phyloP scores from a whole-genome alignment of 2,797 vertebrate genomes.

The Melanotaenia parkinsoni region DNA sequence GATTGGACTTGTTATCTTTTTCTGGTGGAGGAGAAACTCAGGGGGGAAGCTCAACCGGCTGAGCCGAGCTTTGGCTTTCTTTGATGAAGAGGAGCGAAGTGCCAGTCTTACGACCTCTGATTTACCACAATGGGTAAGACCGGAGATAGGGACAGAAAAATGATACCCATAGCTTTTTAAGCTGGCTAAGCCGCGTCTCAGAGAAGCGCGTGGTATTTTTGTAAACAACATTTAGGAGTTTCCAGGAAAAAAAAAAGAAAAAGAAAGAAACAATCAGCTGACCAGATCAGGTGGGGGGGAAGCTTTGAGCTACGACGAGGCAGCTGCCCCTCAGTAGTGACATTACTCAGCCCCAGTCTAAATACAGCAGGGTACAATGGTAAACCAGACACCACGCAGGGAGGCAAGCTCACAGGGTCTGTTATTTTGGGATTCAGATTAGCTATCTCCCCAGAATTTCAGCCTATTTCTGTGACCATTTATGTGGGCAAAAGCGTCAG shows the following conservation, averaged over 20 bases:
- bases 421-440: constrained; percentile 76
- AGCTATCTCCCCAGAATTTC: constrained; percentile 43
- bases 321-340: constrained; percentile 77
- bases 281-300: constrained; percentile 50
- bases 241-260: constrained; percentile 50
- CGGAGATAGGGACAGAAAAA: neutral
- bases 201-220: constrained; percentile 27
- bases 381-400: constrained; percentile 76
- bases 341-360: constrained; percentile 75
- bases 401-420: constrained; percentile 63
- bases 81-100: constrained; percentile 89
- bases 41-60: constrained; percentile 84
- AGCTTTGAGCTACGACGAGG: constrained; percentile 63
- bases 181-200: constrained; percentile 7
- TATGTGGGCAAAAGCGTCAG: constrained; percentile 13
- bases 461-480: constrained; percentile 45
- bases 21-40: constrained; percentile 89
- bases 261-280: constrained; percentile 47
- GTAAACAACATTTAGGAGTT: constrained; percentile 48
- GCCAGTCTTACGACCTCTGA: constrained; percentile 86
- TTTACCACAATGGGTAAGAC: constrained; percentile 94
- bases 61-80: constrained; percentile 88
- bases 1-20: constrained; percentile 88
- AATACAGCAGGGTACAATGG: constrained; percentile 81
- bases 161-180: neutral